Evolutionary conservation across 2,888 invertebrate genomes (phyloP), one percentile per base, ranked within the genome.

Genomic region (Andricus quercusramuli): DNA sequence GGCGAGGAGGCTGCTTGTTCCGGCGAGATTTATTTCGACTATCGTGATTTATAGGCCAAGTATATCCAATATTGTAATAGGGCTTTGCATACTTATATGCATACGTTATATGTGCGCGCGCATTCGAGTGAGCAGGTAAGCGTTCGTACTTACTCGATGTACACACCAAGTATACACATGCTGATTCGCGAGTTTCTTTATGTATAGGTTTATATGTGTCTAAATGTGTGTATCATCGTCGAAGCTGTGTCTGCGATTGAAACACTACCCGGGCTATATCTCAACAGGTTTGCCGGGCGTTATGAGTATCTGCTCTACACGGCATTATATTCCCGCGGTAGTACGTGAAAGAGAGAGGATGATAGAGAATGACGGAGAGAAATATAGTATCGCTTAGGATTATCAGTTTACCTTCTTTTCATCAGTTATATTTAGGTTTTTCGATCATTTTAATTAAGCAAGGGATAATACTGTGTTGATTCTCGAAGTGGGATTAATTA

Each of bases 261-360:
- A 92, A 92, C 91, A 92, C 91, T 91, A 91, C 89, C 91, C 89
- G 90, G 90, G 91, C 91, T 90, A 91, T 91, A 92, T 90, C 90
- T 92, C 91, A 92, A 88, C 91, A 88, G 90, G 90, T 89, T 89
- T 89, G 88, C 87, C 87, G 87, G 89, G 90, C 90, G 91, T 91
- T 91, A 92, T 91, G 91, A 91, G 90, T 74, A 89, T 89, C 90
- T 89, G 90, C 88, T 90, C 89, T 88, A 90, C 90, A 89, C 87
- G 89, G 90, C 89, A 90, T 90, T 90, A 90, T 89, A 88, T 89
- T 90, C 89, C 84, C 83, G 78, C 81, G 79, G 44, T 74, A 32
- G 62, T 59, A 22, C 78, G 32, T 62, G 77, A 3, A 74, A 29
- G 79, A 32, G 79, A 84, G 83, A 78, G 67, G 66, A 79, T 59